Evolutionary conservation across 2,888 invertebrate genomes (phyloP).

Genomic region (Alviniconcha strummeri): DNA sequence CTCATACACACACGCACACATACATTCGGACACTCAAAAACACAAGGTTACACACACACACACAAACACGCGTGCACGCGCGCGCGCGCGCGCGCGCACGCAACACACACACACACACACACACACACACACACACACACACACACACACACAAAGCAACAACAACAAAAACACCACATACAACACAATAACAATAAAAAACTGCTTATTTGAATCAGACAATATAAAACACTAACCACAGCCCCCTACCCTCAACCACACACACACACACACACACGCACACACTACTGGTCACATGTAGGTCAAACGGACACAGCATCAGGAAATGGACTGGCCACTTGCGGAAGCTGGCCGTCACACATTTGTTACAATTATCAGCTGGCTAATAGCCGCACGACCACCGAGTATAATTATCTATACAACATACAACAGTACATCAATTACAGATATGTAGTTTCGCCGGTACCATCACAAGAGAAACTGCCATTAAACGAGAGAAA

Average conservation of each 20-base stretch:
- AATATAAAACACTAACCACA: neutral
- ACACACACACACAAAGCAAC: neutral
- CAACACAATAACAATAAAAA: neutral
- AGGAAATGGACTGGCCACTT: no score
- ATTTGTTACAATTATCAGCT: no score
- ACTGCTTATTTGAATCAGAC: neutral
- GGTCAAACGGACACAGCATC: no score
- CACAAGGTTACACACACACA: neutral
- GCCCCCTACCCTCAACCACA: neutral
- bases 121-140: neutral
- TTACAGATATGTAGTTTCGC: no score
- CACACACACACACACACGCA: neutral
- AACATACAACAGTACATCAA: no score
- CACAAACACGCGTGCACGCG: neutral
- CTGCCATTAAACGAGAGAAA: no score
- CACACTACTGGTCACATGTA: neutral
- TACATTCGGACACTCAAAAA: neutral
- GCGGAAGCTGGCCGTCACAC: no score
- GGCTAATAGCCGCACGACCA: no score
- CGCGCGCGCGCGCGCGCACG: no score
- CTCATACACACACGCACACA: neutral
- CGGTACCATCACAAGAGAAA: no score
- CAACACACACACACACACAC: conserved; percentile 1
- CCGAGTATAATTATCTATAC: no score
- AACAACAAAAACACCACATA: neutral